Evolutionary conservation across 2,888 invertebrate species (phyloP), one percentile per base, ranked within the genome.

Genomic region (Nomada flava): DNA sequence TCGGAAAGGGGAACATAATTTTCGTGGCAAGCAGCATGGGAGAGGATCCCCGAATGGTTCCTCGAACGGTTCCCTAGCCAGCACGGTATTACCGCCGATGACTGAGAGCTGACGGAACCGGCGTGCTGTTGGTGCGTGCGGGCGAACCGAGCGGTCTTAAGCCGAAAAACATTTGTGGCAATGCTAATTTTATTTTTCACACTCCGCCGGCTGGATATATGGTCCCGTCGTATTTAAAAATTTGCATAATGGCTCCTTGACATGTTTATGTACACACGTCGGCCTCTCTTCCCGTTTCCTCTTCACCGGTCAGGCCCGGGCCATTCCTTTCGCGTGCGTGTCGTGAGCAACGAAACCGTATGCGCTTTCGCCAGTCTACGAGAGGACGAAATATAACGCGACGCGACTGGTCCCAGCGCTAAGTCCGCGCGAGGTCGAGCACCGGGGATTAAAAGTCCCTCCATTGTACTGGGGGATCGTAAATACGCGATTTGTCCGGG

Each of bases 401-500:
- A 84, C 80, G 75, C 79, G 88, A 81, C 81, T 76, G 76, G 70
- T 76, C 74, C 59, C 62, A 36, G 36, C 52, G 84, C 72, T 76
- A 85, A 86, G 79, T 81, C 82, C 52, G 63, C 81, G 86, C 84
- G 83, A 80, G 83, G 72, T 82, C 81, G 76, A 75, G 83, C 73
- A 72, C 77, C 80, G 83, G 83, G 91, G 91, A 92, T 91, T 92
- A 91, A 92, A 92, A 92, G 90, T 90, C 89, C 88, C 64, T 29
- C 89, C 89, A 91, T 92, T 92, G 91, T 92, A 89, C 87, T 72
- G 84, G 83, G 77, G 88, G 90, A 91, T 91, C 93, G 88, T 93
- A 93, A 93, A 93, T 92, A 93, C 89, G 89, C 92, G 92, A 93
- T 93, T 93, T 93, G 93, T 92, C 92, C 89, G 87, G 88, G 89